Conservation (phyloP, 2,888 invertebrate genomes). For the Eugnorisma glareosa region DNA sequence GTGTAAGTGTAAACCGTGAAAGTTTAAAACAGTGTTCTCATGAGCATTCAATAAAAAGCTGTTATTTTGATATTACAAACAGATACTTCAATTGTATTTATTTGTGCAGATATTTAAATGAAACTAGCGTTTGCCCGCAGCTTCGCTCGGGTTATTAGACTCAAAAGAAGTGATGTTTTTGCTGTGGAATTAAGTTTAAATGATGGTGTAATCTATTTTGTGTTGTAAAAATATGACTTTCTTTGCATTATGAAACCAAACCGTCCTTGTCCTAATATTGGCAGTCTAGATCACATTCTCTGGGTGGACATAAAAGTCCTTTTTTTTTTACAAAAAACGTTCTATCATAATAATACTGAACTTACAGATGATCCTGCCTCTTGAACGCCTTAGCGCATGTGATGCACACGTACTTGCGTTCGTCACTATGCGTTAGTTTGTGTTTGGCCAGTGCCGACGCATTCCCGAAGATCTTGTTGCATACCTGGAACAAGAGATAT, state of each 20-base stretch:
- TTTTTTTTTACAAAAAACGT: too few relatives aligned
- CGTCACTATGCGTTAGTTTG: constrained; percentile 99
- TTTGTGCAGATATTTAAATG: too few relatives aligned
- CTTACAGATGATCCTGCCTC: constrained; percentile 99
- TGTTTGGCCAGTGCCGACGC: constrained; percentile 99
- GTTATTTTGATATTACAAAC: too few relatives aligned
- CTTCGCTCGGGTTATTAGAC: not conserved
- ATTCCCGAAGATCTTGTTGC: constrained; percentile 99
- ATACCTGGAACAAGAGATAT: constrained; percentile 92
- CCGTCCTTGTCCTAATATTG: not conserved
- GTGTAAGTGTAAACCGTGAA: too few relatives aligned
- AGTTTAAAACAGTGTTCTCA: too few relatives aligned
- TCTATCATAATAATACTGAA: constrained; percentile 72
- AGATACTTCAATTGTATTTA: too few relatives aligned
- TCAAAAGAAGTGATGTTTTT: not conserved
- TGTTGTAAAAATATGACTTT: not conserved
- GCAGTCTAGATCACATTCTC: too few relatives aligned
- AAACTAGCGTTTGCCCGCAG: not conserved
- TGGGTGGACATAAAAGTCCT: not conserved
- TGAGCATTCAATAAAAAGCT: too few relatives aligned
- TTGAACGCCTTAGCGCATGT: constrained; percentile 99
- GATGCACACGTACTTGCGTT: constrained; percentile 98
- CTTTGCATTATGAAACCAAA: not conserved
- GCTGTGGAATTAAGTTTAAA: not conserved
- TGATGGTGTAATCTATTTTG: not conserved